Evolutionary conservation across 2,888 invertebrate species (phyloP).

Genomic region (Listrodromus nycthemerus): DNA sequence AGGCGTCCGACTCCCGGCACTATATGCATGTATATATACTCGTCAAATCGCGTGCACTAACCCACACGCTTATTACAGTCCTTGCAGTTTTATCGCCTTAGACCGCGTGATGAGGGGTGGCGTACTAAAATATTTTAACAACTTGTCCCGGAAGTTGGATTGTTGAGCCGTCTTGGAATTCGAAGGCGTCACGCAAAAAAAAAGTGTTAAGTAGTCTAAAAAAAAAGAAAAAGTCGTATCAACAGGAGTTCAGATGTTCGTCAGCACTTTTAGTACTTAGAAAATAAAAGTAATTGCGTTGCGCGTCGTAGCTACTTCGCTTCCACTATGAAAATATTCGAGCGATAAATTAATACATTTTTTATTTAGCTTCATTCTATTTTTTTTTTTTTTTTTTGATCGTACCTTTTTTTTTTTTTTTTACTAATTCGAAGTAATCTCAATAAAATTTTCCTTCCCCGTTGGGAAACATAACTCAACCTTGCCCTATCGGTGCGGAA

Average conservation of each 20-base stretch:
- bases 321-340: too few relatives aligned
- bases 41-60: constrained; percentile 29
- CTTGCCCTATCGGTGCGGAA: not conserved
- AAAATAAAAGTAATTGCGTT: too few relatives aligned
- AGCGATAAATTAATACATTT: too few relatives aligned
- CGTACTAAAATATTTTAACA: not conserved
- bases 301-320: too few relatives aligned
- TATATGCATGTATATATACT: not conserved
- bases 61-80: constrained; percentile 22
- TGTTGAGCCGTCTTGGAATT: not conserved
- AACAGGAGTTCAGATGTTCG: too few relatives aligned
- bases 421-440: not conserved
- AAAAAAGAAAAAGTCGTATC: too few relatives aligned
- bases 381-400: not conserved
- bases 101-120: not conserved
- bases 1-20: constrained; percentile 16
- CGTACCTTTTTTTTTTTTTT: not conserved
- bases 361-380: not conserved
- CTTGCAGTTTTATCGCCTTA: constrained; percentile 16
- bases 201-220: not conserved
- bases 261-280: too few relatives aligned
- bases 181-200: not conserved
- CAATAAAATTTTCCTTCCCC: too few relatives aligned
- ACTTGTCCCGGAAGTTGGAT: not conserved
- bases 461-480: not conserved